These are phyloP conservation scores for Hydrotaea diabolus DNA, from an alignment of 2,888 invertebrate species.

Conservation along the genomic window DNA sequence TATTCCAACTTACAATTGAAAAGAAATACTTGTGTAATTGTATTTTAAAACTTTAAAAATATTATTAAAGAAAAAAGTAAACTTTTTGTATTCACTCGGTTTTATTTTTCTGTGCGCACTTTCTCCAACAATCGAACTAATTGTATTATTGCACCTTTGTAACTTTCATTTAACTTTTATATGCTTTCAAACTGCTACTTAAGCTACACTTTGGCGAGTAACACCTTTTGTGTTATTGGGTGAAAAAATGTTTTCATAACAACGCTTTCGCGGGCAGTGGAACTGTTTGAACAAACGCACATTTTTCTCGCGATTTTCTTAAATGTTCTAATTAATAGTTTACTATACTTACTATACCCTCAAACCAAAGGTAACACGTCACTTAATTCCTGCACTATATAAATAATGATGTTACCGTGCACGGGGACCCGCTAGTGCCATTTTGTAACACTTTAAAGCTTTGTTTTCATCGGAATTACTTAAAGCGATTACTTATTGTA, in stretches of 20 bases:
- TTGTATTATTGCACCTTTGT: conserved; percentile 36
- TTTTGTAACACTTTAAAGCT: too few species aligned
- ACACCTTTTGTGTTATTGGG: conserved; percentile 54
- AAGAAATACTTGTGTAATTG: not conserved
- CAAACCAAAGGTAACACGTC: not conserved
- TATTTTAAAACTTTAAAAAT: too few species aligned
- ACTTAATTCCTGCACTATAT: conserved; percentile 12
- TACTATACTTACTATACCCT: not conserved
- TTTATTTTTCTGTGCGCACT: conserved; percentile 22
- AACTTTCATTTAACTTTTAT: conserved; percentile 57
- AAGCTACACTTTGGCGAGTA: conserved; percentile 50
- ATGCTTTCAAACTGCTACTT: conserved; percentile 37
- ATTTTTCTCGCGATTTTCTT: conserved; percentile 44
- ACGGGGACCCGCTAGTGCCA: too few species aligned
- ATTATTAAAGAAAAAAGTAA: not conserved
- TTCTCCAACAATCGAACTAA: conserved; percentile 42
- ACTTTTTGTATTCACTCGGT: too few species aligned
- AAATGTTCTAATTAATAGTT: conserved; percentile 40
- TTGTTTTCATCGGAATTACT: too few species aligned
- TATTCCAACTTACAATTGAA: not conserved
- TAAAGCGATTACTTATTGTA: too few species aligned
- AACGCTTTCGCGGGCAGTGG: conserved; percentile 1
- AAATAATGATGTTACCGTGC: not conserved
- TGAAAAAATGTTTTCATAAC: not conserved
- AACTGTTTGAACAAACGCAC: conserved; percentile 52